Conservation (phyloP, 2,113 vertebrate species). For the Madoqua kirkii region DNA sequence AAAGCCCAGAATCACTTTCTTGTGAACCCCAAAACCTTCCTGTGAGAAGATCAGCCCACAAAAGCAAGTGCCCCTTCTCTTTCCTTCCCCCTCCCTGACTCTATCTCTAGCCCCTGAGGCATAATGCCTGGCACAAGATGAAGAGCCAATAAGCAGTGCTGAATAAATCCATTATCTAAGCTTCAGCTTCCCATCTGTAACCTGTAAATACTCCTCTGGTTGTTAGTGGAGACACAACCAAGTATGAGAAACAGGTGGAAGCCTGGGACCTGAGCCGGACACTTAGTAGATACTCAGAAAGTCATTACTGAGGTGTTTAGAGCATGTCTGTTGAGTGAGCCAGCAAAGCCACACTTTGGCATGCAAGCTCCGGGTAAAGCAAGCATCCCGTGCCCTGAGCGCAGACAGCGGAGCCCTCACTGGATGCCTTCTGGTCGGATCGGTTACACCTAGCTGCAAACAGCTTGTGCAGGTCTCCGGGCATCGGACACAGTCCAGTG, state of each 20-base stretch:
- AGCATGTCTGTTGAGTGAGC: no score
- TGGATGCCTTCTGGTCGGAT: neutral
- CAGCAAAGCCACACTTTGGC: neutral
- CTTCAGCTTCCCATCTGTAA: neutral
- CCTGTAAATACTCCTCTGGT: neutral
- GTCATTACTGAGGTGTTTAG: neutral
- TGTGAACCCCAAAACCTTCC: neutral
- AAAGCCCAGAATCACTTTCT: neutral
- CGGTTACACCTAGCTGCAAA: neutral
- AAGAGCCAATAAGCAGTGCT: neutral
- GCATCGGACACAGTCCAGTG: neutral
- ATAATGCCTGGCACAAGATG: no score
- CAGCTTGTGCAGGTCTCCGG: neutral
- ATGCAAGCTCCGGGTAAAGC: rapidly evolving
- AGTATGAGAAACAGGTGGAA: neutral
- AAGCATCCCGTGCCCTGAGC: neutral
- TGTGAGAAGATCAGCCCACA: neutral
- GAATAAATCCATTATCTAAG: neutral
- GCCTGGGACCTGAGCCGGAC: rapidly evolving
- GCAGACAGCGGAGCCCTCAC: neutral
- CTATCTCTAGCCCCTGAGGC: neutral
- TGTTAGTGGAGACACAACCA: neutral
- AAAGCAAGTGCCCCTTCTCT: neutral
- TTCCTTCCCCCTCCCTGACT: neutral
- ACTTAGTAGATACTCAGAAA: neutral